Base-by-base conservation (phyloP, 2,888 invertebrate species). In the Dasysyrphus tricinctus region DNA sequence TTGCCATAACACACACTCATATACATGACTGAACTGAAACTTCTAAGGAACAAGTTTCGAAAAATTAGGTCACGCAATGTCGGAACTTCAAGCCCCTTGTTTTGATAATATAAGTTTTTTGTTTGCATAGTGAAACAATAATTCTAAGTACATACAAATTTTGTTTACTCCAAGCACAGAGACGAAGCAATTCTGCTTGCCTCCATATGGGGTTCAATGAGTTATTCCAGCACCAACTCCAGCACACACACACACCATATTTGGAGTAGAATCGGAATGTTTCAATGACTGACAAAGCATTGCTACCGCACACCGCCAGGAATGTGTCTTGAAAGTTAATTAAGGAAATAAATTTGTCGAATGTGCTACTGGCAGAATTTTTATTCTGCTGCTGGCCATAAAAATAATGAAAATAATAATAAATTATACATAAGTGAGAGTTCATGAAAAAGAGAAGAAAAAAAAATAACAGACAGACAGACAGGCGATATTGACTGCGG, bases 301-400 rank as follows among this genome's bases (percentile, higher is more conserved):
- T 5, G 6, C 54, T 6, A 7, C 19, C 61, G 24, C 8, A 16
- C 65, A 3, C 37, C 65, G 7, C 19, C 61, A 32, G 49, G 74
- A 78, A 78, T 83, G 78, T 74, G 78, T 39, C 56, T 74, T 63
- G 82, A 83, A 83, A 83, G 78, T 75, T 83, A 83, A 83, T 83
- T 78, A 79, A 47, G 69, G 67, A 70, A 82, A 69, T 61, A 78
- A 67, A 63, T 82, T 78, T 74, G 44, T 78, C 78, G 78, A 82
- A 63, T 44, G 73, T 78, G 78, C 74, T 63, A 83, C 54, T 54
- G 67, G 57, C 67, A 82, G 51, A 19, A 24, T 47, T 61, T 29
- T 49, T 59, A 34, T 47, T 44, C 47, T 69, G 67, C 47, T 69
- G 67, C 34, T 24, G 44, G 51, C 54, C 69, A 44, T 67, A 80